Conservation (phyloP, 2,888 invertebrate genomes). For the Ormyrus pomaceus region DNA sequence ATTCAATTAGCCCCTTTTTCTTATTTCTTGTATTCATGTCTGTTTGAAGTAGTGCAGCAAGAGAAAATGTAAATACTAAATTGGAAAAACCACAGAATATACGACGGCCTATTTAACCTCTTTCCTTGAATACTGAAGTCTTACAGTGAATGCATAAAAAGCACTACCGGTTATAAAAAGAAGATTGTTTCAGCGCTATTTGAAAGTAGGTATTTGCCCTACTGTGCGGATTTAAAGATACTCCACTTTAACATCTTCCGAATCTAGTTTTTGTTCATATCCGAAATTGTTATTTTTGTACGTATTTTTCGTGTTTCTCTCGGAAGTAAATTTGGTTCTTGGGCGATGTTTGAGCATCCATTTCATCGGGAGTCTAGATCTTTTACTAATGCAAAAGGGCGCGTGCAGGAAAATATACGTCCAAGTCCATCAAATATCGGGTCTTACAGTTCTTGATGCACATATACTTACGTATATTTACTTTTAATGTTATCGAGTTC, state of each 20-base stretch:
- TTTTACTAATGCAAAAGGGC: too few relatives aligned
- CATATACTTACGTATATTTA: too few relatives aligned
- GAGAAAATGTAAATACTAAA: background rate
- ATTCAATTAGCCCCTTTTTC: background rate
- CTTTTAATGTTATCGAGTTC: too few relatives aligned
- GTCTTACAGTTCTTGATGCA: too few relatives aligned
- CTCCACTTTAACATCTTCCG: background rate
- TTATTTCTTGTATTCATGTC: background rate
- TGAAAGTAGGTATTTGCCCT: background rate
- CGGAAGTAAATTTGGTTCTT: too few relatives aligned
- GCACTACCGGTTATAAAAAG: background rate
- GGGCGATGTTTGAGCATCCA: too few relatives aligned
- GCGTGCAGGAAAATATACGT: too few relatives aligned
- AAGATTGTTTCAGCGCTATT: slow-evolving; percentile 6
- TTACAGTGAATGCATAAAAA: background rate
- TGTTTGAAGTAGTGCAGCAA: background rate
- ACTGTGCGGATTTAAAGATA: background rate
- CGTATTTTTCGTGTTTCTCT: too few relatives aligned
- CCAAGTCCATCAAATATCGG: too few relatives aligned
- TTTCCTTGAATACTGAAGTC: background rate
- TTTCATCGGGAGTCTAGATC: too few relatives aligned
- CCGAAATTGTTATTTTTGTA: too few relatives aligned
- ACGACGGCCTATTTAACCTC: background rate
- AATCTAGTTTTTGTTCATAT: background rate
- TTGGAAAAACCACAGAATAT: background rate